phyloP scores from a whole-genome alignment of 2,113 vertebrate genomes.

The Genyomyrus donnyi region DNA sequence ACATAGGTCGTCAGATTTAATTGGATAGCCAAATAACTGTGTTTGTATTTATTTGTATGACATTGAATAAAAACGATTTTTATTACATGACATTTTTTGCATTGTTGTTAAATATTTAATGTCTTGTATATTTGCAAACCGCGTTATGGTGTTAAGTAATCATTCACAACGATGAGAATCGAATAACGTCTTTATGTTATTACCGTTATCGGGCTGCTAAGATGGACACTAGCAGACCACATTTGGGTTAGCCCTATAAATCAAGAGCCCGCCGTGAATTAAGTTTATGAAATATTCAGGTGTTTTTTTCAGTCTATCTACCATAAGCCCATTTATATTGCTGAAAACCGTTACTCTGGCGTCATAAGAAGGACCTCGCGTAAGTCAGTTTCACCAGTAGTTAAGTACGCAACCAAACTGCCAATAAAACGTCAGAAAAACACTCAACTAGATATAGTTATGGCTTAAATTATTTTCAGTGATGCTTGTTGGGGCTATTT shows the following conservation, averaged over 20 bases:
- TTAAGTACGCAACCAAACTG: neutral
- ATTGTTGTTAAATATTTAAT: neutral
- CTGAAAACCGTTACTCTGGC: neutral
- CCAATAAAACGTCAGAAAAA: neutral
- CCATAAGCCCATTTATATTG: neutral
- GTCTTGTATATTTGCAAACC: neutral
- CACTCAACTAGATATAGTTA: neutral
- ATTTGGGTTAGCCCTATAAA: neutral
- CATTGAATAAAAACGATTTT: conserved; percentile 22
- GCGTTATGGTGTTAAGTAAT: neutral
- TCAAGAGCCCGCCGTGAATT: neutral
- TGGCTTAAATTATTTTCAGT: neutral
- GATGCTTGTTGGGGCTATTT: neutral
- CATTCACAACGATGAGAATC: neutral
- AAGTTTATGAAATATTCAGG: neutral
- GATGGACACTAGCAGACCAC: neutral
- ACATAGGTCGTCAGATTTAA: neutral
- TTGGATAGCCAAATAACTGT: neutral
- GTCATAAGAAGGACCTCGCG: neutral
- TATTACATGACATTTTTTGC: neutral
- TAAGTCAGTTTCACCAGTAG: neutral
- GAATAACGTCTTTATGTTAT: neutral
- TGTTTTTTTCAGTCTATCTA: neutral
- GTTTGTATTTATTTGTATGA: conserved; percentile 35
- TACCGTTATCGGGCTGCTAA: neutral